These are phyloP conservation scores for Mayetiola destructor DNA, from an alignment of 2,888 invertebrate genomes.

Conservation along the genomic window DNA sequence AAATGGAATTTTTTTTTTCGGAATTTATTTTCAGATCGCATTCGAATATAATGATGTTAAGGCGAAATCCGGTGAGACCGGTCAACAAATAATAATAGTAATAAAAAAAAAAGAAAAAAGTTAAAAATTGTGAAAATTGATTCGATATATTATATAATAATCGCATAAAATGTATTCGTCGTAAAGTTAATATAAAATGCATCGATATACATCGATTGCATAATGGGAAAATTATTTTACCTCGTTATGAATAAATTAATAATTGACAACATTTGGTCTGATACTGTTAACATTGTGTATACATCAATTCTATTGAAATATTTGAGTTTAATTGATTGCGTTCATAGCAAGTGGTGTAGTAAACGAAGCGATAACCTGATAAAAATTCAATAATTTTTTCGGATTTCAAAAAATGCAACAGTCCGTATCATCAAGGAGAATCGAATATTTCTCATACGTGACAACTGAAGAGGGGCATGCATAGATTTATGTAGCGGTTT, in stretches of 20 bases:
- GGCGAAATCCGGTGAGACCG: not conserved
- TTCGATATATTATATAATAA: not conserved
- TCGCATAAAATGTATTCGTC: not conserved
- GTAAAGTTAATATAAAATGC: not conserved
- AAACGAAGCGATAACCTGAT: not conserved
- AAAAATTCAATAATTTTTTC: not conserved
- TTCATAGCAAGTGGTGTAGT: not conserved
- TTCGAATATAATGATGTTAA: too few relatives aligned
- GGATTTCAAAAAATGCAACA: constrained; percentile 7
- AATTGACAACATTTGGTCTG: constrained; percentile 3
- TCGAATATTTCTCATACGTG: constrained; percentile 17
- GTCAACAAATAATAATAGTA: not conserved
- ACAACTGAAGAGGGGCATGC: constrained; percentile 31
- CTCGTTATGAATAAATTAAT: constrained; percentile 2
- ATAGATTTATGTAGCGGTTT: constrained; percentile 37
- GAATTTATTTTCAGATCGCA: too few relatives aligned
- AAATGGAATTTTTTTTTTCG: too few relatives aligned
- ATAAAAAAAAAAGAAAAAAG: constrained; percentile 7
- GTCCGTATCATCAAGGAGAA: not conserved
- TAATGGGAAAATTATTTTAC: not conserved
- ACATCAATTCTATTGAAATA: not conserved
- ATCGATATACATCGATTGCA: not conserved
- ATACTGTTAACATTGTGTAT: constrained; percentile 2
- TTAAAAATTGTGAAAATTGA: not conserved
- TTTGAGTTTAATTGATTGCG: not conserved